phyloP scores from a whole-genome alignment of 1,140 invertebrate species.

The Himalopsyche phryganea region DNA sequence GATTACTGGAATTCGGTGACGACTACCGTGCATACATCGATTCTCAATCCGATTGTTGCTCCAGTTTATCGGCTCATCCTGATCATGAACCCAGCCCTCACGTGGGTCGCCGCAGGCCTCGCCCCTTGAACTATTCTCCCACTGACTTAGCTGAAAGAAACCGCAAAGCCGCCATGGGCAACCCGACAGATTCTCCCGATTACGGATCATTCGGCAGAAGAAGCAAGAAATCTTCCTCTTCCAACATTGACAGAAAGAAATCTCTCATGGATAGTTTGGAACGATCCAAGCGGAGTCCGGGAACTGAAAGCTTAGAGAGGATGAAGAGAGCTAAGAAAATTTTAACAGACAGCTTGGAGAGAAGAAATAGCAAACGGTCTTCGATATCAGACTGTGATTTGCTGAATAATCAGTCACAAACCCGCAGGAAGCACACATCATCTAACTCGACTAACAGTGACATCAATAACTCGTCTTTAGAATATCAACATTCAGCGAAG shows the following conservation, averaged over 20 bases:
- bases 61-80: constrained; percentile 67
- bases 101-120: constrained; percentile 36
- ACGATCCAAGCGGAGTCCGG: constrained; percentile 38
- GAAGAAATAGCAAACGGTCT: constrained; percentile 23
- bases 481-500: constrained; percentile 32
- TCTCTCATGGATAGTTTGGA: constrained; percentile 48
- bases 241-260: constrained; percentile 51
- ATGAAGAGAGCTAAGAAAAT: constrained; percentile 26
- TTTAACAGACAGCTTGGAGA: constrained; percentile 22
- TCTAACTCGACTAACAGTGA: constrained; percentile 32
- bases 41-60: constrained; percentile 79
- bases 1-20: constrained; percentile 82
- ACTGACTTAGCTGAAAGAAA: constrained; percentile 23
- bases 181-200: constrained; percentile 21
- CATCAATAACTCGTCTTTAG: constrained; percentile 29
- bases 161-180: constrained; percentile 10
- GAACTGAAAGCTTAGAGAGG: constrained; percentile 25
- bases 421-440: constrained; percentile 25
- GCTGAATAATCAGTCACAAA: constrained; percentile 13
- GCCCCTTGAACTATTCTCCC: constrained; percentile 39
- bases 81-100: constrained; percentile 58
- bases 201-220: constrained; percentile 45
- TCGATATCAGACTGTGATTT: constrained; percentile 29
- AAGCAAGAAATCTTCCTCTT: constrained; percentile 49
- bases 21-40: constrained; percentile 86